Percentiles rank a stretch among this genome's conserved stretches.
phyloP scores from a whole-genome alignment of 2,888 invertebrate genomes.

The Pasiphila rectangulata region DNA sequence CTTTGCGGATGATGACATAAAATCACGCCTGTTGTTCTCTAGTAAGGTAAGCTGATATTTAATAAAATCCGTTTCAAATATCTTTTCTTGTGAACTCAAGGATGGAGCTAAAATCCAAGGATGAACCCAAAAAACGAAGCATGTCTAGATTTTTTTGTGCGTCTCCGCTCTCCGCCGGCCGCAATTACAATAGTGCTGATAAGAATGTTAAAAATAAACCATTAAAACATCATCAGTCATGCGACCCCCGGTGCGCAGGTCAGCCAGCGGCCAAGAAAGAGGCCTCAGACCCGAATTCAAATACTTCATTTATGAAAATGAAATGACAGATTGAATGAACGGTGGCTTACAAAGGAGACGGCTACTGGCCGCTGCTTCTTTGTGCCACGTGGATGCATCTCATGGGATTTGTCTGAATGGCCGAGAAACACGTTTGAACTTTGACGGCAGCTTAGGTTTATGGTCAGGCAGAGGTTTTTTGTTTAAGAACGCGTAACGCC shows the following conservation, averaged over 20 bases:
- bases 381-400: slow-evolving; percentile 61
- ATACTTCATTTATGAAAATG: slow-evolving; percentile 80
- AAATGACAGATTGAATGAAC: slow-evolving; percentile 79
- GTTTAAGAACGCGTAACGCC: neutral
- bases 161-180: slow-evolving; percentile 24
- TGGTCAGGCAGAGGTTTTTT: neutral
- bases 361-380: slow-evolving; percentile 64
- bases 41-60: too few relatives aligned
- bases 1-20: too few relatives aligned
- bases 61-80: too few relatives aligned
- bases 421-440: slow-evolving; percentile 28
- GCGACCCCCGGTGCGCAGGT: slow-evolving; percentile 76
- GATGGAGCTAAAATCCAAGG: too few relatives aligned
- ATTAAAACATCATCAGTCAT: slow-evolving; percentile 79
- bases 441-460: slow-evolving; percentile 13
- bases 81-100: too few relatives aligned
- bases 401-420: slow-evolving; percentile 36
- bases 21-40: too few relatives aligned
- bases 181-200: slow-evolving; percentile 70
- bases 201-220: slow-evolving; percentile 78
- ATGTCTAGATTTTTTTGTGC: slow-evolving; percentile 26
- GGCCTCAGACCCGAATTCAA: slow-evolving; percentile 71
- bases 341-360: slow-evolving; percentile 58
- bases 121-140: slow-evolving; percentile 4
- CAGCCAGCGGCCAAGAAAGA: slow-evolving; percentile 67